Base-by-base conservation (phyloP, 1,140 invertebrate genomes). In the Atta colombica region DNA sequence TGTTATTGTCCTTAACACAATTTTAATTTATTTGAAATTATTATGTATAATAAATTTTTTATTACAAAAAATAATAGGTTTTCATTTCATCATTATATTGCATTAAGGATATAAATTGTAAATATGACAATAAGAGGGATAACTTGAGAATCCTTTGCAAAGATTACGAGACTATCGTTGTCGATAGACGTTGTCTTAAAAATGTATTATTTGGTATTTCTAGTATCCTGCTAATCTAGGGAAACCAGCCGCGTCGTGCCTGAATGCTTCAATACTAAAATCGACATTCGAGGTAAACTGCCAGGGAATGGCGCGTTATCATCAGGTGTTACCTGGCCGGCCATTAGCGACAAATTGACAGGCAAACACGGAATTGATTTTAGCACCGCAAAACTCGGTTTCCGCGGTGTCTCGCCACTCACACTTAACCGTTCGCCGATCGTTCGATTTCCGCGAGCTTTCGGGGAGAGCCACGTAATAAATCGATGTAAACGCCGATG, bases 281-380 rank as follows among this genome's bases (percentile, higher is more conserved):
- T 89, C 89, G 89, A 88, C 89, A 90, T 90, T 90, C 86, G 90
- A 88, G 90, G 82, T 89, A 90, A 92, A 93, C 92, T 92, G 92
- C 88, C 90, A 93, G 90, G 86, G 84, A 90, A 81, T 91, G 91
- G 81, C 90, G 87, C 88, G 88, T 90, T 89, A 93, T 93, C 92
- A 92, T 92, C 91, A 93, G 91, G 85, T 92, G 88, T 92, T 91
- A 91, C 87, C 88, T 87, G 88, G 87, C 71, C 85, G 87, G 90
- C 90, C 91, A 93, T 93, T 91, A 90, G 87, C 87, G 89, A 88
- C 91, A 92, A 93, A 93, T 93, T 93, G 91, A 93, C 91, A 91
- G 88, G 87, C 90, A 89, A 92, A 92, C 92, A 92, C 88, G 87
- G 88, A 91, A 93, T 89, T 92, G 90, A 93, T 93, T 93, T 92